Conservation (phyloP, 2,113 vertebrate genomes). For the Neodon shergylaensis region DNA sequence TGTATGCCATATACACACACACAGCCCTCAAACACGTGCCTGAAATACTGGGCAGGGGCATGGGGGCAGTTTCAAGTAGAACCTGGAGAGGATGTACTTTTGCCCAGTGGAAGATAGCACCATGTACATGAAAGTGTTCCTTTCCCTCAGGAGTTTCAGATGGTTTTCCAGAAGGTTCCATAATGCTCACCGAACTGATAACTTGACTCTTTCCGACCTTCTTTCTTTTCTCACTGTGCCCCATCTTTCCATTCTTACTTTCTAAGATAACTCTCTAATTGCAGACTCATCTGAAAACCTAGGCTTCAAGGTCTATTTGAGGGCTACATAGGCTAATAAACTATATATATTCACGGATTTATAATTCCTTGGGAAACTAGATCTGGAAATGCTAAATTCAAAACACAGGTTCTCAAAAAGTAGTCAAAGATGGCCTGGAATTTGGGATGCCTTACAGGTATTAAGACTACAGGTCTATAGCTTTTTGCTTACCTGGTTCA, state of each 20-base stretch:
- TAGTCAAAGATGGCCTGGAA: not conserved
- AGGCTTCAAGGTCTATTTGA: not conserved
- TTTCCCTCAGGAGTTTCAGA: not conserved
- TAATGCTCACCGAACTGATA: not conserved
- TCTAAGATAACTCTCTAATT: not conserved
- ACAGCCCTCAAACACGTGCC: not conserved
- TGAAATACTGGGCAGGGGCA: too few relatives aligned
- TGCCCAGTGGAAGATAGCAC: not conserved
- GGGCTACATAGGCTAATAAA: not conserved
- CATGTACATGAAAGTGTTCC: not conserved
- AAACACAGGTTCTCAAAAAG: not conserved
- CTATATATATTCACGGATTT: not conserved
- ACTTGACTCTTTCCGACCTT: not conserved
- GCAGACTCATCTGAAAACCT: not conserved
- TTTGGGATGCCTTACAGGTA: too few relatives aligned
- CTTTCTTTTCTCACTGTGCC: not conserved
- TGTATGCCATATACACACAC: too few relatives aligned
- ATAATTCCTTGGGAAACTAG: not conserved
- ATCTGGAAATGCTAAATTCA: slow-evolving; percentile 29
- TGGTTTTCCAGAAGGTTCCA: not conserved
- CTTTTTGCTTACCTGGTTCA: not conserved
- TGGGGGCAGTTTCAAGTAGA: not conserved
- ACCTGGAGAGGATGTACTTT: not conserved
- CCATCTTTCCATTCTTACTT: not conserved
- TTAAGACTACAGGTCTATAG: not conserved